Evolutionary conservation across 2,113 vertebrate genomes (phyloP).

Genomic region (Seriola quinqueradiata): DNA sequence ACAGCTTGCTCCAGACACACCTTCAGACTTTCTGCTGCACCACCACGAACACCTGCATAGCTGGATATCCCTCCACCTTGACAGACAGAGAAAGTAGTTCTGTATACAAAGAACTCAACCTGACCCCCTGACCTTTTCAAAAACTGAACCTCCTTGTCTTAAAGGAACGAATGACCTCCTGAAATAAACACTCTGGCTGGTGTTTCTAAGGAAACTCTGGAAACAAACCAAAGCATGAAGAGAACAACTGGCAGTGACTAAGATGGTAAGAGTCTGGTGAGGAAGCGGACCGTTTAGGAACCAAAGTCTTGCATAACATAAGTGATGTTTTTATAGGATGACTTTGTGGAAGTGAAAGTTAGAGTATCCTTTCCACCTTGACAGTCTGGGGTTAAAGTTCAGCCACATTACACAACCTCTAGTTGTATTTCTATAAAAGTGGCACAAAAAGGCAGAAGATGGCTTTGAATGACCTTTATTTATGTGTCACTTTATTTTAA

Average conservation of each 20-base stretch:
- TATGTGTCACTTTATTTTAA: no score
- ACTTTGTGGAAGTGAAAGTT: constrained; percentile 42
- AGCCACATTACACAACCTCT: not conserved
- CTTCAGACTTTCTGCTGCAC: constrained; percentile 75
- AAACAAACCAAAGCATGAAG: constrained; percentile 26
- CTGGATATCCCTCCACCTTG: constrained; percentile 81
- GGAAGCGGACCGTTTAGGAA: constrained; percentile 33
- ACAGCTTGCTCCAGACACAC: constrained; percentile 83
- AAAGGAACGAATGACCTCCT: not conserved
- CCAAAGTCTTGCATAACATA: constrained; percentile 29
- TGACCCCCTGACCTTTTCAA: constrained; percentile 18
- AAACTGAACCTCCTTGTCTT: constrained; percentile 25
- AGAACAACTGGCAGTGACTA: constrained; percentile 38
- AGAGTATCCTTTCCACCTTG: not conserved
- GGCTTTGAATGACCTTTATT: no score
- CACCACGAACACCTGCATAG: constrained; percentile 63
- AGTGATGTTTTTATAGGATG: accelerated
- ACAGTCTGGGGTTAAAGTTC: not conserved
- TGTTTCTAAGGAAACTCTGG: constrained; percentile 38
- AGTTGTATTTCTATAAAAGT: not conserved
- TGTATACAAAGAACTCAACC: not conserved
- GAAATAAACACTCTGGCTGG: not conserved
- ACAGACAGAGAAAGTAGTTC: constrained; percentile 31
- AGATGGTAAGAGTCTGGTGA: not conserved
- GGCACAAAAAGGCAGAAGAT: no score